Evolutionary conservation across 1,140 invertebrate species (phyloP).

Genomic region (Adelges cooleyi): DNA sequence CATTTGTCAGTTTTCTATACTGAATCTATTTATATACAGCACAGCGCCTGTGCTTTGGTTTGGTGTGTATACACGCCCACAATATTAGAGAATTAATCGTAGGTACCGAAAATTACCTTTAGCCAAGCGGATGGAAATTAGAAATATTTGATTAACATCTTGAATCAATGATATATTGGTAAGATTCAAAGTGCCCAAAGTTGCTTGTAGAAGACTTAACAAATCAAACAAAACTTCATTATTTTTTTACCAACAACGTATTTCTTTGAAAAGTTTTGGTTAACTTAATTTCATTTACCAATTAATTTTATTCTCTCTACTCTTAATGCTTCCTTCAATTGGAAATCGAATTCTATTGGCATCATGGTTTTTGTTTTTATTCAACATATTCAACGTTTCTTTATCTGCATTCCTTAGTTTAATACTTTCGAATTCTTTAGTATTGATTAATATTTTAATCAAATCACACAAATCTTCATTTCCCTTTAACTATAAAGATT

Average conservation of each 20-base stretch:
- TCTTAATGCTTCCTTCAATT: constrained; percentile 49
- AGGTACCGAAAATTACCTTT: constrained; percentile 60
- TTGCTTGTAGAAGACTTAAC: constrained; percentile 41
- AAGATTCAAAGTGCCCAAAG: constrained; percentile 55
- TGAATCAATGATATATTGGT: constrained; percentile 52
- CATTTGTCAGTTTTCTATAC: no score
- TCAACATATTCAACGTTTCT: constrained; percentile 47
- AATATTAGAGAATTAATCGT: no score
- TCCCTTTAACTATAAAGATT: constrained; percentile 38
- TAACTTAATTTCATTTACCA: constrained; percentile 40
- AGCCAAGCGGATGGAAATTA: constrained; percentile 50
- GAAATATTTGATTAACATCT: constrained; percentile 56
- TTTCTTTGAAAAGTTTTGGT: no score
- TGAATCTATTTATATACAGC: no score
- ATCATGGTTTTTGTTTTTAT: constrained; percentile 44
- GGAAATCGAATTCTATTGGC: constrained; percentile 45
- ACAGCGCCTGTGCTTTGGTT: no score
- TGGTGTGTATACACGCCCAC: no score
- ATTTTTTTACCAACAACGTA: no score
- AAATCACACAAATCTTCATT: constrained; percentile 40
- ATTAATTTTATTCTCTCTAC: constrained; percentile 52
- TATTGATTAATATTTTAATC: constrained; percentile 41
- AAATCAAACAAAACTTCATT: not conserved
- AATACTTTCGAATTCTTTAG: constrained; percentile 50
- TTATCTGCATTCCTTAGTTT: constrained; percentile 49